phyloP scores from a whole-genome alignment of 2,888 invertebrate species.

The Iphiclides podalirius region DNA sequence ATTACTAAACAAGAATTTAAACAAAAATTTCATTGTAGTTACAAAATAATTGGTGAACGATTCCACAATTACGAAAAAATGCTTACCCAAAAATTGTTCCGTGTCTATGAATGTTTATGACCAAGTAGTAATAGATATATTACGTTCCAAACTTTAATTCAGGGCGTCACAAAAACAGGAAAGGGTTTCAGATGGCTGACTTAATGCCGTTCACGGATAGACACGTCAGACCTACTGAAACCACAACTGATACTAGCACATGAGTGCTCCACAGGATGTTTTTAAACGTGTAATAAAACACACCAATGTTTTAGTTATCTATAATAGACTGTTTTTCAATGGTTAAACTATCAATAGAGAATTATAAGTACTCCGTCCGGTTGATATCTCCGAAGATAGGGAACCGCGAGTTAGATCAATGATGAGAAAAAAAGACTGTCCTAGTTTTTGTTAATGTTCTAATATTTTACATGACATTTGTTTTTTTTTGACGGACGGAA shows the following conservation, averaged over 20 bases:
- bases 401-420: too few species aligned
- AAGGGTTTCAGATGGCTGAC: constrained; percentile 1
- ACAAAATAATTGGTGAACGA: too few species aligned
- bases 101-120: not conserved
- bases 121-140: constrained; percentile 1
- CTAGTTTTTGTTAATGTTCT: too few species aligned
- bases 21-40: too few species aligned
- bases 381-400: too few species aligned
- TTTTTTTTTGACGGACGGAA: too few species aligned
- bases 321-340: constrained; percentile 9
- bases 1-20: too few species aligned
- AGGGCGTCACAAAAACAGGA: constrained; percentile 10
- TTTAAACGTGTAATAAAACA: constrained; percentile 4
- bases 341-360: not conserved
- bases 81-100: constrained; percentile 3
- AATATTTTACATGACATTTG: too few species aligned
- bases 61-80: too few species aligned
- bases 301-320: constrained; percentile 8
- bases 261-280: constrained; percentile 1
- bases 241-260: not conserved
- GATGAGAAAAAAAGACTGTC: too few species aligned
- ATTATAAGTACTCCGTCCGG: not conserved
- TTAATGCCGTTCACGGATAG: constrained; percentile 2
- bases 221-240: constrained; percentile 4
- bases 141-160: not conserved